These are phyloP conservation scores for Diprion similis DNA, from an alignment of 1,140 invertebrate species.

Conservation along the genomic window DNA sequence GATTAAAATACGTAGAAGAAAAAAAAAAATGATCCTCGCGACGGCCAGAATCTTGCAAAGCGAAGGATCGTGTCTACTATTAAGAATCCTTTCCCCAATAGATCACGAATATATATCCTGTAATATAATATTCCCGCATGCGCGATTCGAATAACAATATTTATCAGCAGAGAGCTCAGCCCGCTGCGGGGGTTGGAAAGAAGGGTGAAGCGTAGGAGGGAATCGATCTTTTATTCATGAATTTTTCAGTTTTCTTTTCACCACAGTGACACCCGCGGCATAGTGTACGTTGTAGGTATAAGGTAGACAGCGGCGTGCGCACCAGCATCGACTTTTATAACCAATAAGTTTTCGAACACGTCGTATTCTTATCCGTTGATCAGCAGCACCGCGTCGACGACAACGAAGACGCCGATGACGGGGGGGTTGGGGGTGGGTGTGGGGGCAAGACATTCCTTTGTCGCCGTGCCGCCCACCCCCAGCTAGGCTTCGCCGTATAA, in stretches of 20 bases:
- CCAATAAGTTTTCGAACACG: conserved; percentile 7
- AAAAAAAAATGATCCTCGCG: neutral
- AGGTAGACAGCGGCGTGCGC: neutral
- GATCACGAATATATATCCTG: neutral
- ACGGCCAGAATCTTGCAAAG: too few relatives aligned
- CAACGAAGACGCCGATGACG: neutral
- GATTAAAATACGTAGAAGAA: neutral
- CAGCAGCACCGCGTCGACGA: neutral
- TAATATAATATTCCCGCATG: neutral
- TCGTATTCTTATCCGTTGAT: conserved; percentile 3
- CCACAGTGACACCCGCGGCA: neutral
- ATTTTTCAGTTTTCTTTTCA: conserved; percentile 8
- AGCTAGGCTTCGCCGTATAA: neutral
- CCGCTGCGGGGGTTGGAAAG: neutral
- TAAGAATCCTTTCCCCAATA: neutral
- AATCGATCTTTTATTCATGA: conserved; percentile 4
- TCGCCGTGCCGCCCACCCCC: neutral
- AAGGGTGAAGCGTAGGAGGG: neutral
- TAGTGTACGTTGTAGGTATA: neutral
- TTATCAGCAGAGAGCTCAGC: neutral
- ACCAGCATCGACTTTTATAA: neutral
- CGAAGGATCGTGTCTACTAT: too few relatives aligned
- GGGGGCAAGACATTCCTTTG: neutral
- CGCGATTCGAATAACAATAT: conserved; percentile 2
- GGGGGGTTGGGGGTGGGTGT: too few relatives aligned